Evolutionary conservation across 2,888 invertebrate species (phyloP).

Genomic region (Fragum sueziense): DNA sequence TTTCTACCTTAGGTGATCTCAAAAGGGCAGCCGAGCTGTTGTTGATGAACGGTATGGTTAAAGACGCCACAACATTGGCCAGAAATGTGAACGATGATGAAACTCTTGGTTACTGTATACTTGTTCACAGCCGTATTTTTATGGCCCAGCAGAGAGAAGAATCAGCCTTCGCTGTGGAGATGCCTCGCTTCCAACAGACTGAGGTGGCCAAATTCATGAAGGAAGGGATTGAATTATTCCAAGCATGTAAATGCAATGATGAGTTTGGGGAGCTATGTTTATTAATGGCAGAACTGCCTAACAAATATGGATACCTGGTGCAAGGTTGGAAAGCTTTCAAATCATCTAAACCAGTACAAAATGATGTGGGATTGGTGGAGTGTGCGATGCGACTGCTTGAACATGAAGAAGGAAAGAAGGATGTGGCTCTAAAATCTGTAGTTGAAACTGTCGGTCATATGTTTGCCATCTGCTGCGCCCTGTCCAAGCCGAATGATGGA

Average conservation of each 20-base stretch:
- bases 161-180: background rate
- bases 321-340: constrained; percentile 61
- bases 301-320: constrained; percentile 36
- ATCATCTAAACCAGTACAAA: constrained; percentile 54
- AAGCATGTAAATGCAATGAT: constrained; percentile 44
- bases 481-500: constrained; percentile 28
- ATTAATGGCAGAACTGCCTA: constrained; percentile 40
- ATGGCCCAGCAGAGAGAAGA: constrained; percentile 33
- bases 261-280: constrained; percentile 54
- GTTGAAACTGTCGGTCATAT: constrained; percentile 60
- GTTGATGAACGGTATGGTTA: constrained; percentile 57
- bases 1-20: constrained; percentile 57
- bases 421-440: constrained; percentile 10
- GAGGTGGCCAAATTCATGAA: constrained; percentile 32
- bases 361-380: constrained; percentile 65
- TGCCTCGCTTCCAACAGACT: background rate
- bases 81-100: constrained; percentile 54
- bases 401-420: constrained; percentile 13
- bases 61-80: constrained; percentile 62
- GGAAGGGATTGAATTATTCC: constrained; percentile 53
- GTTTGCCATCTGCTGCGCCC: constrained; percentile 52
- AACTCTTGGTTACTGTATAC: constrained; percentile 62
- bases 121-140: constrained; percentile 58
- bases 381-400: constrained; percentile 60
- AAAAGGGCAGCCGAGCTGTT: constrained; percentile 62